Evolutionary conservation across 2,113 vertebrate species (phyloP), one percentile per base, ranked within the genome.

Genomic region (Lagenorhynchus albirostris): DNA sequence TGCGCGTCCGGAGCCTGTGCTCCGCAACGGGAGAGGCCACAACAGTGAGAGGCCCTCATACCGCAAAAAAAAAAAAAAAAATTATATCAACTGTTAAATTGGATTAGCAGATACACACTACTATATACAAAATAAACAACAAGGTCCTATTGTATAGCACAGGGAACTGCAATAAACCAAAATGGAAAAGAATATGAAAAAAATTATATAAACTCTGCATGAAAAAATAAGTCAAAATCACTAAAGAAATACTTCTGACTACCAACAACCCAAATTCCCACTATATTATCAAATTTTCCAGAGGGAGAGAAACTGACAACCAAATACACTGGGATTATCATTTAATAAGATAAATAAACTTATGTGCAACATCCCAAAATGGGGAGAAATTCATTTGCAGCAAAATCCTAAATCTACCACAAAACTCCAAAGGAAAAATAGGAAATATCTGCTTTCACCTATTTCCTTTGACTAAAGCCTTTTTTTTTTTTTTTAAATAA

Each of bases 231-330:
- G 17, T 71, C 26, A 92, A 83, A 83, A 74, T 38, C 53, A 41
- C 58, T 41, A 21, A 62, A 82, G 33, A 93, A 96, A 76, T 58
- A 84, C n/a, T 53, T 95, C 26, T 79, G 25, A 73, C 47, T 92
- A 87, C 44, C 55, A 29, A 38, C 11, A 74, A 23, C 41, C 25
- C 47, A 63, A 88, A 88, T 79, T 86, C 55, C 53, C 31, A 60
- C n/a, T 90, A 55, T 41, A 87, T 47, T 91, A 84, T 29, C 38
- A 85, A 67, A 76, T 41, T 93, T 90, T 96, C 65, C 41, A 91
- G 50, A 77, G 15, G 44, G 23, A 74, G 88, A 91, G 50, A 94
- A 85, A 74, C 8, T 21, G 83, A 74, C 10, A 81, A 65, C 26
- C 26, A 92, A 95, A 92, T 89, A 81, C 5, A 77, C 0, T 73